phyloP scores from a whole-genome alignment of 2,888 invertebrate genomes.

The Horisme vitalbata region DNA sequence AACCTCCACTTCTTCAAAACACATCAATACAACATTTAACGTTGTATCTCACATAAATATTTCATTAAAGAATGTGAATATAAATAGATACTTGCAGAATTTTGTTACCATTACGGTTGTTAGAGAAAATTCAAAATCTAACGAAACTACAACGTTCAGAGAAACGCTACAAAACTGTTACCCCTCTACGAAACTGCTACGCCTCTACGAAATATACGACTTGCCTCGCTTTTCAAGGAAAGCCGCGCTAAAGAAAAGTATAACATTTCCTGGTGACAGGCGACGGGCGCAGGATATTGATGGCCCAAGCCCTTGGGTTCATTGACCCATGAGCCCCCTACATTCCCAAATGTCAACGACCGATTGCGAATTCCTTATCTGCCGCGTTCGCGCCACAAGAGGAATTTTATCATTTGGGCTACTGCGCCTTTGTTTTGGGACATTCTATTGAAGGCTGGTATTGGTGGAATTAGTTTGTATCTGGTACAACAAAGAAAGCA shows the following conservation, averaged over 20 bases:
- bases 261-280: slow-evolving; percentile 9
- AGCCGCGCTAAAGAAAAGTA: not conserved
- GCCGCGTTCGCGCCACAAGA: slow-evolving; percentile 5
- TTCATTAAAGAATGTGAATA: too few relatives aligned
- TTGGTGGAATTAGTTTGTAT: slow-evolving; percentile 1
- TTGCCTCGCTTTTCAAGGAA: not conserved
- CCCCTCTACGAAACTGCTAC: not conserved
- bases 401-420: slow-evolving; percentile 19
- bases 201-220: not conserved
- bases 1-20: too few relatives aligned
- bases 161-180: not conserved
- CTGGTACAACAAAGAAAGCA: not conserved
- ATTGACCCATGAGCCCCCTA: slow-evolving; percentile 14
- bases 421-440: slow-evolving; percentile 9
- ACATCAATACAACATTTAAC: too few relatives aligned
- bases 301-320: slow-evolving; percentile 15
- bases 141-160: not conserved
- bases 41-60: too few relatives aligned
- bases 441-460: slow-evolving; percentile 12
- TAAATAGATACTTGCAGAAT: too few relatives aligned
- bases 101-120: too few relatives aligned
- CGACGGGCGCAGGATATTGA: slow-evolving; percentile 10
- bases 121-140: too few relatives aligned
- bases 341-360: slow-evolving; percentile 19
- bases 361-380: slow-evolving; percentile 22